These are phyloP conservation scores for Hyperoplus lanceolatus DNA, from an alignment of 2,797 vertebrate species.

Conservation along the genomic window DNA sequence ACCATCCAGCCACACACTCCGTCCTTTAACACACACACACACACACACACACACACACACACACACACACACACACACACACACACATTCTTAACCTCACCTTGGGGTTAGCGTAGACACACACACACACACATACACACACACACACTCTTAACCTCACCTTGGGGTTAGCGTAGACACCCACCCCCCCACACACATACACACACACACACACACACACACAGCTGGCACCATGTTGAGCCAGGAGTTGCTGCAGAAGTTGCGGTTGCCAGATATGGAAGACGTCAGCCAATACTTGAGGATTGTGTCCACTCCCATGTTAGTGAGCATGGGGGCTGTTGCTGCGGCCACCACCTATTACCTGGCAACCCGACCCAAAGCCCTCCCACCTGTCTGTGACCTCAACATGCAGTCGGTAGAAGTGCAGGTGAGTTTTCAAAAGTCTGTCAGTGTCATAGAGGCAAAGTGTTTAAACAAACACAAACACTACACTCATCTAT, in stretches of 20 bases:
- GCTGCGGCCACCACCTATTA: constrained; percentile 91
- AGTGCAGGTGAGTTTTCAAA: constrained; percentile 84
- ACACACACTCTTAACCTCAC: no score
- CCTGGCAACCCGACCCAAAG: constrained; percentile 91
- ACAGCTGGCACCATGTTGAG: constrained; percentile 84
- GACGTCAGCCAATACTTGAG: constrained; percentile 89
- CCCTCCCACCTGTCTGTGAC: constrained; percentile 89
- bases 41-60: background rate
- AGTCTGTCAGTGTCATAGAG: background rate
- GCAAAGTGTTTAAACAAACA: background rate
- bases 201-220: no score
- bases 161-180: no score
- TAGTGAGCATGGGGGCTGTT: constrained; percentile 91
- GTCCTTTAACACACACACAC: constrained; percentile 3
- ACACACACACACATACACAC: no score
- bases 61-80: background rate
- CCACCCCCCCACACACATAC: no score
- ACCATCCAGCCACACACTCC: constrained; percentile 21
- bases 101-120: background rate
- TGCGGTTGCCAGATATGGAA: constrained; percentile 89
- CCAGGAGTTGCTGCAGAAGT: constrained; percentile 87
- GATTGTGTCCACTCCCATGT: constrained; percentile 86
- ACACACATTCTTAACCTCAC: background rate
- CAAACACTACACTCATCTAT: background rate
- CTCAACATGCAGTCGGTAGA: constrained; percentile 92